Evolutionary conservation across 2,888 invertebrate genomes (phyloP), one percentile per base, ranked within the genome.

Genomic region (Nymphalis urticae): DNA sequence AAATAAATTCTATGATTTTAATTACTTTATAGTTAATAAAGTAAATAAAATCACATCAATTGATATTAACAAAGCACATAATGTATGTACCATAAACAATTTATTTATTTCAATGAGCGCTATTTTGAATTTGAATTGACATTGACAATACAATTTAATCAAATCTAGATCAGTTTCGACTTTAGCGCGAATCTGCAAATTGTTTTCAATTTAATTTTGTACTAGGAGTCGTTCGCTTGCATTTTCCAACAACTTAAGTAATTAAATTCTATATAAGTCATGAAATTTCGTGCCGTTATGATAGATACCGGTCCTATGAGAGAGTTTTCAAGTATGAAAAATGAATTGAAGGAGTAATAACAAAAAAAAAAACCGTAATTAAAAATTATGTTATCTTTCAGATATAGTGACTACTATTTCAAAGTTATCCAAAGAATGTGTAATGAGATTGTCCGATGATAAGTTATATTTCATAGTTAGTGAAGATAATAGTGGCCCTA

Each of bases 391-490:
- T n/a, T 13, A 13, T 19, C 63, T 89, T 89, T 68, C 86, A 96
- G 96, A 94, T 87, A 93, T 96, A 66, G 93, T 96, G n/a, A 93
- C 94, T 32, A 95, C 95, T 54, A 90, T 97, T 78, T 95, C 97
- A 1, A 96, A 96, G 80, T 90, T 97, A 80, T 94, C 96, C 0
- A 97, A 96, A 84, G 94, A 94, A 75, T 96, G 96, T 82, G 94
- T 96, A 4, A 85, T 97, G 76, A 93, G 96, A 76, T 88, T 97
- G 66, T 94, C 95, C 4, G 85, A 93, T 17, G 93, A 94, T 62
- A 94, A 95, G 73, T 80, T 97, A 27, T 95, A 95, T 82, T 96
- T 97, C 74, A 96, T 97, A 72, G 94, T 96, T 1, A 95, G 95
- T 71, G 96, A 96, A 79, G 97, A 97, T 75, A 95, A 94, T 69